Evolutionary conservation across 2,888 invertebrate species (phyloP).

Genomic region (Pimpla rufipes): DNA sequence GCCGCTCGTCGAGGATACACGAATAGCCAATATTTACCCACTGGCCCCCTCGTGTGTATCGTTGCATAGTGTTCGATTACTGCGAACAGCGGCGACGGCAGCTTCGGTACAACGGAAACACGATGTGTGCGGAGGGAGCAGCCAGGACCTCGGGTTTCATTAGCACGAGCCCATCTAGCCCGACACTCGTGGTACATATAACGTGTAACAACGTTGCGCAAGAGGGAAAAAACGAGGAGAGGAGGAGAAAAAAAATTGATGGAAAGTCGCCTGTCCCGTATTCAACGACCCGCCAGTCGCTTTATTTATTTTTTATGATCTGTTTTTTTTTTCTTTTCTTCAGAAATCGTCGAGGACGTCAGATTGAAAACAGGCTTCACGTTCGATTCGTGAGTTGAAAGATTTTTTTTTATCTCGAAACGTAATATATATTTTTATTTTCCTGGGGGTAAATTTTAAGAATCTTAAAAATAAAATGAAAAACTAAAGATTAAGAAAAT

Average conservation of each 20-base stretch:
- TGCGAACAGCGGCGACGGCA: background rate
- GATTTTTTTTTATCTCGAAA: too few species aligned
- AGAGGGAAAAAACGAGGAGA: too few species aligned
- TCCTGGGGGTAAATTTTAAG: too few species aligned
- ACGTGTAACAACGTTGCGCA: background rate
- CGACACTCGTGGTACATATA: constrained; percentile 1
- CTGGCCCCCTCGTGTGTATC: background rate
- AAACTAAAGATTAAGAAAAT: too few species aligned
- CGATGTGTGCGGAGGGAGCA: background rate
- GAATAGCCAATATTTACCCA: constrained; percentile 40
- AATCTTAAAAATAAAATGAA: too few species aligned
- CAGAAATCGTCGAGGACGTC: too few species aligned
- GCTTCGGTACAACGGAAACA: background rate
- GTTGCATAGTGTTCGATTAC: background rate
- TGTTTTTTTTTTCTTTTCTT: too few species aligned
- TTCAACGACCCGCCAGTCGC: background rate
- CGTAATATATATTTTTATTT: too few species aligned
- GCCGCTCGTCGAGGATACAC: constrained; percentile 21
- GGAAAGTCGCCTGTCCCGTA: background rate
- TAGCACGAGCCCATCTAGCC: constrained; percentile 39
- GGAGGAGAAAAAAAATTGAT: constrained; percentile 1
- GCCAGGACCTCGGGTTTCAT: constrained; percentile 42
- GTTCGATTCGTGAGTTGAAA: too few species aligned
- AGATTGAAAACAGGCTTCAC: too few species aligned
- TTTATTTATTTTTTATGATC: too few species aligned